Conservation (phyloP, 2,113 vertebrate species). For the Galbula dea region DNA sequence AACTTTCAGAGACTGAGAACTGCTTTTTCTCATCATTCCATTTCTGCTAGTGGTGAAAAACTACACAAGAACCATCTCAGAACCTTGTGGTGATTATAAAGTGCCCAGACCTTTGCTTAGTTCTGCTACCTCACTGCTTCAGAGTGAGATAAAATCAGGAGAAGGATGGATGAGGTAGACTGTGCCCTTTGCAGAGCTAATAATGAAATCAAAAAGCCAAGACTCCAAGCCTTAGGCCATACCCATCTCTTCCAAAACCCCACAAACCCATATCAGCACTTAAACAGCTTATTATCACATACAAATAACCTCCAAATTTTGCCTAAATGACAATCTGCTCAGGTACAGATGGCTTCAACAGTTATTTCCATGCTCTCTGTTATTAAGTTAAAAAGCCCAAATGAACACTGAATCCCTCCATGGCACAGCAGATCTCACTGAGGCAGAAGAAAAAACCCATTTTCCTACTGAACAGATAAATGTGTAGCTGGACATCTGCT, state of each 20-base stretch:
- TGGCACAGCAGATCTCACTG: background rate
- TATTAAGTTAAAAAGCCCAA: conserved; percentile 16
- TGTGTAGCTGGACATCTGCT: background rate
- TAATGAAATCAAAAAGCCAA: background rate
- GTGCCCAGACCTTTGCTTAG: background rate
- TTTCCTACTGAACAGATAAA: background rate
- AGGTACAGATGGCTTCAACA: conserved; percentile 57
- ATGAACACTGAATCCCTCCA: conserved; percentile 4
- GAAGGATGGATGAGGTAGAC: background rate
- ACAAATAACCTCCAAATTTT: conserved; percentile 3
- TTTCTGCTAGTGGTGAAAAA: background rate
- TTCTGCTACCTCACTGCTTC: background rate
- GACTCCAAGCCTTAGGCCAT: background rate
- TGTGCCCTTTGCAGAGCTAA: background rate
- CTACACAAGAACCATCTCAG: background rate
- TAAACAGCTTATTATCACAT: background rate
- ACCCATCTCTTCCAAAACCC: background rate
- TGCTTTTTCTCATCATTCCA: background rate
- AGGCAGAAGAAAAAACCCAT: background rate
- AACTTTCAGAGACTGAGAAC: background rate
- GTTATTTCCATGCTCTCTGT: conserved; percentile 13
- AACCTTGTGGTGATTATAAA: background rate
- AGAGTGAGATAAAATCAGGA: background rate
- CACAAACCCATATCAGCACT: background rate
- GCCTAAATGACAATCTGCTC: conserved; percentile 49